Conservation (phyloP, 2,797 vertebrate species). For the Tiaroga cobitis region DNA sequence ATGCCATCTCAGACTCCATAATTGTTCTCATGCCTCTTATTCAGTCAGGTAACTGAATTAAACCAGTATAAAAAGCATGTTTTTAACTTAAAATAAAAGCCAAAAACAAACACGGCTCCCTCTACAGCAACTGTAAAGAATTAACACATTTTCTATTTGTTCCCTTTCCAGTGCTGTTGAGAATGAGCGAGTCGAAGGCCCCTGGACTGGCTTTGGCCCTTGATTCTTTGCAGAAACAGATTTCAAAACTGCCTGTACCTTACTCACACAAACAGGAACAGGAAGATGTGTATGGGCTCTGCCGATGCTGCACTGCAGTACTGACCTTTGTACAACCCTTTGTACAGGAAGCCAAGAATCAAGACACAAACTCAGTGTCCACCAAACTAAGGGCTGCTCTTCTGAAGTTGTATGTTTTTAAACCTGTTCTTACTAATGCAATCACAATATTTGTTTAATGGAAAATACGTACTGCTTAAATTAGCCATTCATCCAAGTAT, state of each 20-base stretch:
- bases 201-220: conserved; percentile 81
- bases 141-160: conserved; percentile 34
- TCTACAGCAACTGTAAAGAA: conserved; percentile 60
- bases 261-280: conserved; percentile 83
- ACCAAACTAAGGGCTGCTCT: conserved; percentile 82
- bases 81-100: conserved; percentile 16
- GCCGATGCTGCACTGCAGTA: conserved; percentile 84
- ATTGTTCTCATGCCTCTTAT: conserved; percentile 83
- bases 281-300: conserved; percentile 82
- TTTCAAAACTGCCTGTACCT: conserved; percentile 87
- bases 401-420: conserved; percentile 86
- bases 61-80: neutral
- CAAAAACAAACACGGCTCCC: conserved; percentile 56
- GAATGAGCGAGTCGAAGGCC: conserved; percentile 79
- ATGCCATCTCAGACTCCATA: conserved; percentile 81
- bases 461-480: neutral
- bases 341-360: conserved; percentile 78
- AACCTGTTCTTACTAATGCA: neutral
- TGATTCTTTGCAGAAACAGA: conserved; percentile 83
- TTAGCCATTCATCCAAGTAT: neutral
- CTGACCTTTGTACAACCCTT: conserved; percentile 84
- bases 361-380: conserved; percentile 54
- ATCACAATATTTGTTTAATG: neutral
- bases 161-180: conserved; percentile 78
- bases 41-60: conserved; percentile 82